These are phyloP conservation scores for Geodia barretti DNA, from an alignment of 37 sponge, comb jelly and placozoan species.

Conservation along the genomic window DNA sequence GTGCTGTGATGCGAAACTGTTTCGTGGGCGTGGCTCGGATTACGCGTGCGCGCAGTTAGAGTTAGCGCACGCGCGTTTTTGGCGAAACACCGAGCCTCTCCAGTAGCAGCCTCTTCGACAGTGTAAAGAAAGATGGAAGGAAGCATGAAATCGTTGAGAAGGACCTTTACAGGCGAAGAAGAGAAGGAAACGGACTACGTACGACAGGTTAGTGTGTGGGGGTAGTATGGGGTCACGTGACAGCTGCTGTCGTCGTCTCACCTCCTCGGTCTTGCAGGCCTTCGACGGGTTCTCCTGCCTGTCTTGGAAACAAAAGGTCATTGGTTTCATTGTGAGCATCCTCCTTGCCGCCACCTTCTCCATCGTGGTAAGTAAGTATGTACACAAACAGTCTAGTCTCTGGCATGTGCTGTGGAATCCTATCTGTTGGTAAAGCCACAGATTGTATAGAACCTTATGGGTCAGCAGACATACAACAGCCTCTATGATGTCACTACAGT, in stretches of 20 bases:
- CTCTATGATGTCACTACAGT: too few species aligned
- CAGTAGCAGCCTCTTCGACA: too few species aligned
- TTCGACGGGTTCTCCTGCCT: conserved; percentile 1
- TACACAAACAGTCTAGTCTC: too few species aligned
- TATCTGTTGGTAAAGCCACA: too few species aligned
- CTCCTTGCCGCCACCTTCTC: conserved; percentile 40
- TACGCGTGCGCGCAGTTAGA: too few species aligned
- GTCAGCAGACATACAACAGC: too few species aligned
- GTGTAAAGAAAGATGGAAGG: not conserved
- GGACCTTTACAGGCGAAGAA: not conserved
- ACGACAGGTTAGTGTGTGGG: not conserved
- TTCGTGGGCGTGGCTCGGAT: too few species aligned
- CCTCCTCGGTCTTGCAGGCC: not conserved
- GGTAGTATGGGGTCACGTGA: not conserved
- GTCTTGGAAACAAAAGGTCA: conserved; percentile 55
- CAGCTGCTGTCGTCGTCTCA: not conserved
- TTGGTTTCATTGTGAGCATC: conserved; percentile 59
- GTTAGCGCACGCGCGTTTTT: not conserved
- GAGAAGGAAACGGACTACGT: not conserved
- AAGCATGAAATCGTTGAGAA: conserved; percentile 8
- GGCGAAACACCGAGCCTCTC: too few species aligned
- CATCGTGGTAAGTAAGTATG: conserved; percentile 73
- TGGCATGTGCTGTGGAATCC: too few species aligned
- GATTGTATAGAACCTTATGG: too few species aligned
- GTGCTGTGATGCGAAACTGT: too few species aligned